phyloP scores from a whole-genome alignment of 2,888 invertebrate genomes.

The Magallana nippona region DNA sequence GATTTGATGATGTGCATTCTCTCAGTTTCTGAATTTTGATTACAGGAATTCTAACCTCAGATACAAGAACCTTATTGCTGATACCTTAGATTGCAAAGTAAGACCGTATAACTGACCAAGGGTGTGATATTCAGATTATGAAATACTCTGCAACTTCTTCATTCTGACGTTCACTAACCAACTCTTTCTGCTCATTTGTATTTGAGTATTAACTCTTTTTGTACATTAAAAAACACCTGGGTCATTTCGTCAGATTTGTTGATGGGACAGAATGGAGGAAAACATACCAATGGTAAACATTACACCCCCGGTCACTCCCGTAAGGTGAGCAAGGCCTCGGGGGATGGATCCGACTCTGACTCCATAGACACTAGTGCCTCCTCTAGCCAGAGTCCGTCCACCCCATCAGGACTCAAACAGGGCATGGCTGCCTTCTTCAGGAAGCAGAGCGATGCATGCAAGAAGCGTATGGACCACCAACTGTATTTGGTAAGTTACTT shows the following conservation, averaged over 20 bases:
- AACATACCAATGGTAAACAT: not conserved
- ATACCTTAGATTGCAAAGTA: too few relatives aligned
- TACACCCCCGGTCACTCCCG: not conserved
- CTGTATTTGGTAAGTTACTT: slow-evolving; percentile 64
- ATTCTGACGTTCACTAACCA: too few relatives aligned
- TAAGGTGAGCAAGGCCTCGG: slow-evolving; percentile 5
- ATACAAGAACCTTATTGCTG: too few relatives aligned
- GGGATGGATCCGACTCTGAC: slow-evolving; percentile 24
- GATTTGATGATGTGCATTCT: too few relatives aligned
- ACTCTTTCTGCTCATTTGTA: too few relatives aligned
- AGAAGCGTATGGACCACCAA: slow-evolving; percentile 67
- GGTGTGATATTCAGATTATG: too few relatives aligned
- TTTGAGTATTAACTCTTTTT: too few relatives aligned
- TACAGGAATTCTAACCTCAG: too few relatives aligned
- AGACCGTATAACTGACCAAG: too few relatives aligned
- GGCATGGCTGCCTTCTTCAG: slow-evolving; percentile 67
- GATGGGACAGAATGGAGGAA: slow-evolving; percentile 41
- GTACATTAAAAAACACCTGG: too few relatives aligned
- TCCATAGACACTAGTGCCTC: not conserved
- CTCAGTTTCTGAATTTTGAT: too few relatives aligned
- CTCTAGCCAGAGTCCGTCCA: not conserved
- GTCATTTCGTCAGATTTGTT: not conserved
- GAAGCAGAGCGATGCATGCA: slow-evolving; percentile 69
- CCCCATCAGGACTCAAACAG: slow-evolving; percentile 42
- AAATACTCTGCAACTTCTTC: too few relatives aligned